A percentile compares a stretch with the other conserved stretches of the same genome.
phyloP scores from a whole-genome alignment of 2,113 vertebrate genomes.

The Heterotilapia buettikoferi region DNA sequence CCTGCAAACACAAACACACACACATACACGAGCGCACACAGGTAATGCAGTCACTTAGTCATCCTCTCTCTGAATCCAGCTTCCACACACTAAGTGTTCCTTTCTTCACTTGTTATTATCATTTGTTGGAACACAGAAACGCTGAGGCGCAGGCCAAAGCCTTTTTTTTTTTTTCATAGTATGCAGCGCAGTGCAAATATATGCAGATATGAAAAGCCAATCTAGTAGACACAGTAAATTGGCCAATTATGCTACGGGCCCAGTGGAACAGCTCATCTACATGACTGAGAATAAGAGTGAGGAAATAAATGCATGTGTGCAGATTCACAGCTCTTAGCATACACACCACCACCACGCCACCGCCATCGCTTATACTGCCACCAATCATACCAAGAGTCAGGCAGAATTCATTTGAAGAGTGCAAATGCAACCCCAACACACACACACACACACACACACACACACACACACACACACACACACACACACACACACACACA shows the following conservation, averaged over 20 bases:
- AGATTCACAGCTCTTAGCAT: background rate
- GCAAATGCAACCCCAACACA: background rate
- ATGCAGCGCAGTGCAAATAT: background rate
- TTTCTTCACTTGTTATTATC: background rate
- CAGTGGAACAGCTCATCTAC: background rate
- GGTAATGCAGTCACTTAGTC: conserved; percentile 23
- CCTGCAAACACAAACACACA: background rate
- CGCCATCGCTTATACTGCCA: background rate
- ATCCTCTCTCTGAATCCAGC: background rate
- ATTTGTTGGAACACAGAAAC: background rate
- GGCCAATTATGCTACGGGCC: conserved; percentile 14
- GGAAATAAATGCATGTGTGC: background rate
- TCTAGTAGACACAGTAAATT: conserved; percentile 7
- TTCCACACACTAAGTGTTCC: background rate
- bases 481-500: background rate
- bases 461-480: background rate
- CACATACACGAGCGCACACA: background rate
- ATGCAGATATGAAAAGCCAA: background rate
- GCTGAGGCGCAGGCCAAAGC: background rate
- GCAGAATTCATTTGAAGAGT: background rate
- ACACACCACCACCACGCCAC: background rate
- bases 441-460: background rate
- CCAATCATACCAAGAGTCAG: background rate
- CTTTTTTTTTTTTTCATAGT: background rate
- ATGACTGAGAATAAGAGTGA: background rate